Evolutionary conservation across 2,888 invertebrate species (phyloP).

Genomic region (Oegoconia quadripuncta): DNA sequence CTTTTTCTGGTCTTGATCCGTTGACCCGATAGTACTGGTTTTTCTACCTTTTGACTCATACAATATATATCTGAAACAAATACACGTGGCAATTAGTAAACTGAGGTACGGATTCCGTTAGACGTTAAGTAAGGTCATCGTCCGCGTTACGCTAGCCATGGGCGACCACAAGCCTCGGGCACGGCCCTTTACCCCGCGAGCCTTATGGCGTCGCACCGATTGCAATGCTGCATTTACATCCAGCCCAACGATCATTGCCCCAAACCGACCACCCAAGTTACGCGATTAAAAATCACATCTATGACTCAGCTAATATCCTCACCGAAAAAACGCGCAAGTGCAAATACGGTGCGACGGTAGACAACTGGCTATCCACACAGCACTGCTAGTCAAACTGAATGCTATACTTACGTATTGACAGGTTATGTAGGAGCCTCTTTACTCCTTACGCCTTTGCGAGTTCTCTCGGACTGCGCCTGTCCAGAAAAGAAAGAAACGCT

Average conservation of each 20-base stretch:
- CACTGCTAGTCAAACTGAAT: no score
- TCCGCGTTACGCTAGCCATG: conserved; percentile 46
- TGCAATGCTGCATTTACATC: conserved; percentile 43
- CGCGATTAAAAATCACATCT: conserved; percentile 21
- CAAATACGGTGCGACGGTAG: no score
- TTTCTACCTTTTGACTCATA: conserved; percentile 99
- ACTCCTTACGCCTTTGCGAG: conserved; percentile 79
- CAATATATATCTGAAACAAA: conserved; percentile 90
- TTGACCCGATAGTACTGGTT: conserved; percentile 99
- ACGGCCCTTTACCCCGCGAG: conserved; percentile 32
- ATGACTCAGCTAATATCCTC: conserved; percentile 39
- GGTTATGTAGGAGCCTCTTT: conserved; percentile 80
- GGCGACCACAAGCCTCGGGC: conserved; percentile 17
- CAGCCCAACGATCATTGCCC: not conserved
- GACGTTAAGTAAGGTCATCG: conserved; percentile 57
- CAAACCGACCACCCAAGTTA: conserved; percentile 13
- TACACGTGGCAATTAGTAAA: conserved; percentile 72
- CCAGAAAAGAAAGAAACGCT: conserved; percentile 77
- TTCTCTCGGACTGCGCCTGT: conserved; percentile 78
- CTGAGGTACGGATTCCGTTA: conserved; percentile 35
- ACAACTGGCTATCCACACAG: no score
- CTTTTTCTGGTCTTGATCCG: conserved; percentile 99
- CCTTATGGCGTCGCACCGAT: conserved; percentile 50
- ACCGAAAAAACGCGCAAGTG: no score
- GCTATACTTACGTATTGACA: conserved; percentile 75